Conservation (phyloP, 2,888 invertebrate species). For the Drosophila mayaguana region DNA sequence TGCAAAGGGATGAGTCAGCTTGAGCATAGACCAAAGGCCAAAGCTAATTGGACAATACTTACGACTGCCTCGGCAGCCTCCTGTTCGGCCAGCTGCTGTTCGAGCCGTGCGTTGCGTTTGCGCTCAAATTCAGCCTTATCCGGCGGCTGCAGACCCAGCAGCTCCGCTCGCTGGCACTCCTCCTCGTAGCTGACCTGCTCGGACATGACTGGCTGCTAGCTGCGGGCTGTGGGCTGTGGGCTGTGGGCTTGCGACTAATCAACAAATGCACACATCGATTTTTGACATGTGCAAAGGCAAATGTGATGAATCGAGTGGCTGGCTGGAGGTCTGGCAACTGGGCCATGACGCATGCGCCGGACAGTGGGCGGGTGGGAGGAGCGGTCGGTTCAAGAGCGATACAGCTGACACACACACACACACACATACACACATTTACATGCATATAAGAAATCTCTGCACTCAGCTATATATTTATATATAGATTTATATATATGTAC, state of each 20-base stretch:
- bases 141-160: slow-evolving; percentile 90
- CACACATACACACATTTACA: background rate
- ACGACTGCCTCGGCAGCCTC: slow-evolving; percentile 86
- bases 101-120: slow-evolving; percentile 85
- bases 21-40: background rate
- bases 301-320: slow-evolving; percentile 19
- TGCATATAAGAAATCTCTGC: background rate
- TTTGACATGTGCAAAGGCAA: slow-evolving; percentile 35
- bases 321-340: slow-evolving; percentile 27
- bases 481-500: slow-evolving; percentile 20
- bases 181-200: slow-evolving; percentile 89
- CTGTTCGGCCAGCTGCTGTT: slow-evolving; percentile 83
- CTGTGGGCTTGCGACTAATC: slow-evolving; percentile 25
- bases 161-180: slow-evolving; percentile 92
- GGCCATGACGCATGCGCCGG: slow-evolving; percentile 56
- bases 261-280: slow-evolving; percentile 58
- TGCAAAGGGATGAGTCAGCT: slow-evolving; percentile 78
- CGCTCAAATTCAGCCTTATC: slow-evolving; percentile 88
- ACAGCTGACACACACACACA: slow-evolving; percentile 26
- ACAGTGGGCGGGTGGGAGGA: too few relatives aligned
- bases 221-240: too few relatives aligned
- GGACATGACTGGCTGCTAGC: slow-evolving; percentile 65
- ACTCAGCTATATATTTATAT: slow-evolving; percentile 13
- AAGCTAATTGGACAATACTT: slow-evolving; percentile 16
- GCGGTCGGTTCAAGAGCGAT: background rate